A percentile compares a stretch with the other conserved stretches of the same genome.
Conservation (phyloP, 1,140 invertebrate species). For the Diorhabda sublineata region DNA sequence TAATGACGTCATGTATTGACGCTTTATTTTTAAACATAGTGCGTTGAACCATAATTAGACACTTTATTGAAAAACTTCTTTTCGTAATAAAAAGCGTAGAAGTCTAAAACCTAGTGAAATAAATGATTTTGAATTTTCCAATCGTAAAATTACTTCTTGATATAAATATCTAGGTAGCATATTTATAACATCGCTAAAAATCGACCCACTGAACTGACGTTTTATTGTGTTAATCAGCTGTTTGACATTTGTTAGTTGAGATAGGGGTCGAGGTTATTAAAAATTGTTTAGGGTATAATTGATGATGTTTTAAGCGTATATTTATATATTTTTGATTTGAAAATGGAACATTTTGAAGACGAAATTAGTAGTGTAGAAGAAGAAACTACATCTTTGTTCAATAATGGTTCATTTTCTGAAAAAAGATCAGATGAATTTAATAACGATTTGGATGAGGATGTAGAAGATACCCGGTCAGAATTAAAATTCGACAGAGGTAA, state of each 20-base stretch:
- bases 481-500: slow-evolving; percentile 51
- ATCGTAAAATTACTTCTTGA: too few relatives aligned
- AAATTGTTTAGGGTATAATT: background rate
- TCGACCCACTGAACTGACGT: too few relatives aligned
- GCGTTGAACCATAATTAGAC: too few relatives aligned
- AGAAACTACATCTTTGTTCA: slow-evolving; percentile 32
- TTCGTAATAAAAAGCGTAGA: too few relatives aligned
- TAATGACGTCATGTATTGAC: too few relatives aligned
- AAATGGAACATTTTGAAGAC: slow-evolving; percentile 33
- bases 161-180: too few relatives aligned
- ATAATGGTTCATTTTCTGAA: slow-evolving; percentile 30
- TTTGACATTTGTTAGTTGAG: background rate
- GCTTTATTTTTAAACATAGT: too few relatives aligned
- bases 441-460: slow-evolving; percentile 32
- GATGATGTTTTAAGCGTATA: background rate
- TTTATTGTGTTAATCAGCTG: background rate
- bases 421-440: slow-evolving; percentile 24
- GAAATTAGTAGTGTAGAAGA: slow-evolving; percentile 35
- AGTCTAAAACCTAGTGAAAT: too few relatives aligned
- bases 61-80: too few relatives aligned
- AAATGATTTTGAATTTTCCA: too few relatives aligned
- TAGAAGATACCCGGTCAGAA: slow-evolving; percentile 45
- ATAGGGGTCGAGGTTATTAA: background rate
- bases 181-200: too few relatives aligned
- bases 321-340: slow-evolving; percentile 6